These are phyloP conservation scores for Cylloceria caligata DNA, from an alignment of 2,888 invertebrate genomes.

Conservation along the genomic window DNA sequence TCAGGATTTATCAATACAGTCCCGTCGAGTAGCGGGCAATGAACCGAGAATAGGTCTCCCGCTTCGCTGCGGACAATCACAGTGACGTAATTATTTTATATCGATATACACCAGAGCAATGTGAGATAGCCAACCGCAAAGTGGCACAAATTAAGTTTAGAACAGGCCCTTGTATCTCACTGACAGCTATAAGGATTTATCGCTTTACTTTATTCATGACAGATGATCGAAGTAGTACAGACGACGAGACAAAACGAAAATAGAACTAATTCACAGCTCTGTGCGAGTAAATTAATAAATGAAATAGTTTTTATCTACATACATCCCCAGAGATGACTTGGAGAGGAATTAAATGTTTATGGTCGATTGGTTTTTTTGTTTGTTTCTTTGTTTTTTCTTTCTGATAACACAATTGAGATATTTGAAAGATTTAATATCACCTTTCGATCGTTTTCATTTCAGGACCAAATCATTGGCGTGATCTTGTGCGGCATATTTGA, in stretches of 20 bases:
- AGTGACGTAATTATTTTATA: constrained; percentile 24
- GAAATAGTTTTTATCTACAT: neutral
- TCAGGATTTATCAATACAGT: constrained; percentile 52
- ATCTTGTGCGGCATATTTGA: neutral
- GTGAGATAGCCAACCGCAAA: neutral
- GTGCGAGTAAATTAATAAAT: neutral
- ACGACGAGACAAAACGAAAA: neutral
- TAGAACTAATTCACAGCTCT: neutral
- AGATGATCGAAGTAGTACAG: constrained; percentile 5
- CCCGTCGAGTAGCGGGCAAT: constrained; percentile 1
- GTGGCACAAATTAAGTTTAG: constrained; percentile 3
- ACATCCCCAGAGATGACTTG: too few relatives aligned
- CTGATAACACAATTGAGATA: neutral
- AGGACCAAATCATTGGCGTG: neutral
- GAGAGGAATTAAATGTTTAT: too few relatives aligned
- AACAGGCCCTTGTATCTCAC: neutral
- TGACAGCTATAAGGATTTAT: constrained; percentile 33
- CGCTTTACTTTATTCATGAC: constrained; percentile 1
- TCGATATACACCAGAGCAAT: constrained; percentile 3
- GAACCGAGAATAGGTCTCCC: constrained; percentile 49
- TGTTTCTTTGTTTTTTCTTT: neutral
- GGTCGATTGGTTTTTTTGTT: too few relatives aligned
- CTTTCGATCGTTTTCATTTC: neutral
- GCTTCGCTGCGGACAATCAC: neutral
- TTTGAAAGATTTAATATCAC: neutral